These are phyloP conservation scores for Drymonia ruficornis DNA, from an alignment of 2,888 invertebrate genomes.

Conservation along the genomic window DNA sequence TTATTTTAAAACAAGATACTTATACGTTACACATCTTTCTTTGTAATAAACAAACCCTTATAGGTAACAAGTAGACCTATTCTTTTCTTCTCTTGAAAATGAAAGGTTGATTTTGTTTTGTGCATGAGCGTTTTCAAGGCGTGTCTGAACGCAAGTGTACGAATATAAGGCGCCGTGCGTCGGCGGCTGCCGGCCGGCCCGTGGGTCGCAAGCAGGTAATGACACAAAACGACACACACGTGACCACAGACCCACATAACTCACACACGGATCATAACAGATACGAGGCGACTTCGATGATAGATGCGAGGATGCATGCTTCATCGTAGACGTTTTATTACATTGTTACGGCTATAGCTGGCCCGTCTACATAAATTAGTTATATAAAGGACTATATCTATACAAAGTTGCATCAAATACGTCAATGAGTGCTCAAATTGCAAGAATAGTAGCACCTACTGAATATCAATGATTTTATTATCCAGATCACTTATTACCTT, in stretches of 20 bases:
- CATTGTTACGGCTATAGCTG: not conserved
- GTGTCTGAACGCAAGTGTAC: slow-evolving; percentile 45
- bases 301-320: slow-evolving; percentile 30
- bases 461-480: not conserved
- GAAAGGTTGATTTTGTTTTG: too few relatives aligned
- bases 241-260: slow-evolving; percentile 50
- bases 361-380: not conserved
- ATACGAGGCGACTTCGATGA: slow-evolving; percentile 41
- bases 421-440: not conserved
- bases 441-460: not conserved
- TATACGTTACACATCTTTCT: too few relatives aligned
- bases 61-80: too few relatives aligned
- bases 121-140: slow-evolving; percentile 15
- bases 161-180: slow-evolving; percentile 46
- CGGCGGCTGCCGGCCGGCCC: slow-evolving; percentile 53
- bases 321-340: slow-evolving; percentile 1
- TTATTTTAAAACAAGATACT: too few relatives aligned
- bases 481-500: not conserved
- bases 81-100: too few relatives aligned
- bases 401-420: not conserved
- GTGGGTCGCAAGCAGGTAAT: slow-evolving; percentile 65
- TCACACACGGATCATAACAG: slow-evolving; percentile 63
- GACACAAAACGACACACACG: slow-evolving; percentile 66
- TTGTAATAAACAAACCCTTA: too few relatives aligned
- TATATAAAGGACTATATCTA: not conserved